phyloP scores from a whole-genome alignment of 1,140 invertebrate genomes.

The Drosophila bipectinata region DNA sequence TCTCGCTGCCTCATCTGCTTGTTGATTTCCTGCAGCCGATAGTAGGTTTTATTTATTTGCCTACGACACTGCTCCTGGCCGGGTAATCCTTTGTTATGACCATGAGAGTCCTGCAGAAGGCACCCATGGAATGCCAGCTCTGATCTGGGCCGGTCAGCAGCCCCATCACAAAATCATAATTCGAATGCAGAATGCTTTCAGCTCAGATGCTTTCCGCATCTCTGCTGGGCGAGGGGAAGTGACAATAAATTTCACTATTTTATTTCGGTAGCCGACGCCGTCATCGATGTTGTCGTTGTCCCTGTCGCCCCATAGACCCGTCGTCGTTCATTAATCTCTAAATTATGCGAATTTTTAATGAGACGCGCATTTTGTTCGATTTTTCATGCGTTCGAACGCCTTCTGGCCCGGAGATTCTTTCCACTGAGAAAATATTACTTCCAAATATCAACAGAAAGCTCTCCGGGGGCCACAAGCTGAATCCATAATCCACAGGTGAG shows the following conservation, averaged over 20 bases:
- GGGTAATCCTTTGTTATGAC: conserved; percentile 59
- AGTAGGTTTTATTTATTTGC: conserved; percentile 70
- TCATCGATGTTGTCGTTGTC: conserved; percentile 52
- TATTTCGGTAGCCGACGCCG: conserved; percentile 73
- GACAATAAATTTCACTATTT: conserved; percentile 76
- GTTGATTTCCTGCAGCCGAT: conserved; percentile 60
- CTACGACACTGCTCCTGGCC: conserved; percentile 5
- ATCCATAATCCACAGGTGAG: too few species aligned
- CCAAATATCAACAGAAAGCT: too few species aligned
- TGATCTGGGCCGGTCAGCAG: conserved; percentile 49
- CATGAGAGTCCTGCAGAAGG: conserved; percentile 34
- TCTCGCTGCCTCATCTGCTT: not conserved
- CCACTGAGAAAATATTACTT: conserved; percentile 18
- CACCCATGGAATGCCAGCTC: conserved; percentile 8
- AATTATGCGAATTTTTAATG: conserved; percentile 83
- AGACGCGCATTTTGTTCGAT: conserved; percentile 80
- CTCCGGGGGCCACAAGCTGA: too few species aligned
- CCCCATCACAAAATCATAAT: conserved; percentile 63
- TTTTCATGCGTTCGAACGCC: conserved; percentile 63
- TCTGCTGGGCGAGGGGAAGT: conserved; percentile 6
- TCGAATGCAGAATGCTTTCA: conserved; percentile 29
- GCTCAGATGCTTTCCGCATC: not conserved
- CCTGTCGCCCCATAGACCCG: conserved; percentile 49
- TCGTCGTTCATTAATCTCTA: conserved; percentile 77
- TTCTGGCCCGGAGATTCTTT: conserved; percentile 11